phyloP scores from a whole-genome alignment of 2,113 vertebrate genomes.

The Ceratotherium simum region DNA sequence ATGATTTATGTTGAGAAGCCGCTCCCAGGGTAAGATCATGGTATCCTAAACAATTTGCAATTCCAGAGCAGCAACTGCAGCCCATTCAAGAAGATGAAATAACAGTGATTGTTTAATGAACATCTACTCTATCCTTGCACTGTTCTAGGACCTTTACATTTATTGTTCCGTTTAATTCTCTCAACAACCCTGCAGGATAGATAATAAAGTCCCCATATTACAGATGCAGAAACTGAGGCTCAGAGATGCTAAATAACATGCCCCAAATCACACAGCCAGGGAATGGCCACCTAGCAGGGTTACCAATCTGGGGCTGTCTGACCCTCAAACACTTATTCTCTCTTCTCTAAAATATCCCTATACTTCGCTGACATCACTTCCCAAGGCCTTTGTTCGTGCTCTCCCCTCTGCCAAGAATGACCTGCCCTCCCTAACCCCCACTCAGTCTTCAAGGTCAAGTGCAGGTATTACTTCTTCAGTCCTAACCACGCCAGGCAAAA shows the following conservation, averaged over 20 bases:
- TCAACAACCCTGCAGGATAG: not conserved
- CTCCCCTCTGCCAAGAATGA: not conserved
- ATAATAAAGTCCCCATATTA: not conserved
- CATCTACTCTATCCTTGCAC: not conserved
- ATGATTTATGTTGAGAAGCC: not conserved
- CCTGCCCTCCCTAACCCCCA: not conserved
- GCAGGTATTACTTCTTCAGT: not conserved
- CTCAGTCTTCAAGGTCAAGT: conserved; percentile 21
- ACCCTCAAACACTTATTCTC: not conserved
- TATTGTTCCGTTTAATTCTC: not conserved
- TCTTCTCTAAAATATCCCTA: not conserved
- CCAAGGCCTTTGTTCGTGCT: not conserved
- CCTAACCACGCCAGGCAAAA: conserved; percentile 2
- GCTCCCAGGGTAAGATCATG: not conserved
- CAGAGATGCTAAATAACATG: not conserved
- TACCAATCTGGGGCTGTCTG: not conserved
- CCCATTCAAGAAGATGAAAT: not conserved
- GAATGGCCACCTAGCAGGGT: not conserved
- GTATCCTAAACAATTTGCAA: not conserved
- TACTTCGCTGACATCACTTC: not conserved
- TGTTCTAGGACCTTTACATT: not conserved
- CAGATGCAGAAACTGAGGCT: not conserved
- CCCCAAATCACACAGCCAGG: not conserved
- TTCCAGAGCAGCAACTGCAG: not conserved
- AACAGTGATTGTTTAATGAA: not conserved